Evolutionary conservation across 2,113 vertebrate species (phyloP).

Genomic region (Acanthisitta chloris): DNA sequence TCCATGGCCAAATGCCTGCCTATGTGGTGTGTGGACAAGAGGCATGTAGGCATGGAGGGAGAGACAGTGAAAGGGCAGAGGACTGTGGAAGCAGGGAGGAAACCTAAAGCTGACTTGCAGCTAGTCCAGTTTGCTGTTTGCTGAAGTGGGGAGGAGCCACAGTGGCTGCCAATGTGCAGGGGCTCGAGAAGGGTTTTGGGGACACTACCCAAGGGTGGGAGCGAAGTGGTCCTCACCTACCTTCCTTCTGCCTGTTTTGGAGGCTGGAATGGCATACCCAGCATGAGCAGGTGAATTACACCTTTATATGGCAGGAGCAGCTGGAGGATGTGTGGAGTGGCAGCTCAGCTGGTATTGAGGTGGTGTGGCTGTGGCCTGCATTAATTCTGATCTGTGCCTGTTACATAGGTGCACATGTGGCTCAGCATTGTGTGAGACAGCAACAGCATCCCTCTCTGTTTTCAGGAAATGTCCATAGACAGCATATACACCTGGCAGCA

Average conservation of each 20-base stretch:
- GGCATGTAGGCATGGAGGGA: not conserved
- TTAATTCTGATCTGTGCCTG: not conserved
- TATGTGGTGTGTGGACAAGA: not conserved
- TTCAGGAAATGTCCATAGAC: not conserved
- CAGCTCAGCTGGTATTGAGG: not conserved
- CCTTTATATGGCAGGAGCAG: not conserved
- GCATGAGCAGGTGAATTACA: not conserved
- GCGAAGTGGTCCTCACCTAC: not conserved
- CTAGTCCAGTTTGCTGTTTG: not conserved
- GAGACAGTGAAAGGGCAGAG: not conserved
- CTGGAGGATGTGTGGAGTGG: not conserved
- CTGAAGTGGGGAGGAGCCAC: not conserved
- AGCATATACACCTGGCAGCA: not conserved
- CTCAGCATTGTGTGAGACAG: not conserved
- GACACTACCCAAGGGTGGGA: accelerated
- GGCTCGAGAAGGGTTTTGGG: accelerated
- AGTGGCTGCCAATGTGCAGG: accelerated
- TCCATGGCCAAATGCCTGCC: not conserved
- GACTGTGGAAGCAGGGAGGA: not conserved
- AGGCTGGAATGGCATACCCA: not conserved
- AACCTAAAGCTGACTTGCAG: not conserved
- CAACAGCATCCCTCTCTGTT: not conserved
- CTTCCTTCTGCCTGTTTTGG: not conserved
- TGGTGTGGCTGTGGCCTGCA: not conserved
- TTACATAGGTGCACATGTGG: not conserved